Evolutionary conservation across 2,888 invertebrate genomes (phyloP).

Genomic region (Erebia aethiops): DNA sequence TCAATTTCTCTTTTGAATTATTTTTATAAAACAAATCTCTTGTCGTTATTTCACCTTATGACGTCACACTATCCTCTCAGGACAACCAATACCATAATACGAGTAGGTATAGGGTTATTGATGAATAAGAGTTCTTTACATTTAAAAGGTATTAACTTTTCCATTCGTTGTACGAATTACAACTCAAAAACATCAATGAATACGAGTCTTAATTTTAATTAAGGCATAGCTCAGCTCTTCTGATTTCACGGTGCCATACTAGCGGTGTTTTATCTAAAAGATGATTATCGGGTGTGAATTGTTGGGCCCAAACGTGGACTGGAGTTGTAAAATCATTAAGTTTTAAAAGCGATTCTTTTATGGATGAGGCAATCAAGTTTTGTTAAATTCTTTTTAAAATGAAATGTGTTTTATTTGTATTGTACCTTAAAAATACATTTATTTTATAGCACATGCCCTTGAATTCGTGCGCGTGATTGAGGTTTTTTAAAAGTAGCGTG

Average conservation of each 20-base stretch:
- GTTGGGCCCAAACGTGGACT: constrained; percentile 63
- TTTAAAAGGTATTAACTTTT: background rate
- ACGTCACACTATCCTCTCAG: background rate
- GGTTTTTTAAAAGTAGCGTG: no score
- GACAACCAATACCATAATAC: background rate
- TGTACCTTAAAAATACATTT: background rate
- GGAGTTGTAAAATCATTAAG: constrained; percentile 55
- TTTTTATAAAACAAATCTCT: background rate
- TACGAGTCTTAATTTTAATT: constrained; percentile 2
- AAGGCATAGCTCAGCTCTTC: constrained; percentile 16
- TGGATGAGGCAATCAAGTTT: constrained; percentile 40
- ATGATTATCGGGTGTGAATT: constrained; percentile 80
- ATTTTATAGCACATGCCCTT: no score
- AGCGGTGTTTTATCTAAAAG: constrained; percentile 67
- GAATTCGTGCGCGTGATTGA: no score
- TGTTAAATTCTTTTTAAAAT: background rate
- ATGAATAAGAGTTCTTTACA: background rate
- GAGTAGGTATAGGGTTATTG: background rate
- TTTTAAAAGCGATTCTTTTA: constrained; percentile 41
- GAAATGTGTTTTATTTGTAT: background rate
- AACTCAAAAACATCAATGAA: background rate
- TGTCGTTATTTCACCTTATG: background rate
- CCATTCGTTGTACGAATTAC: background rate
- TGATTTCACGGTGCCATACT: constrained; percentile 60
- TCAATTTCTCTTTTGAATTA: background rate